phyloP scores from a whole-genome alignment of 2,797 vertebrate genomes.

The Pogonophryne albipinna region DNA sequence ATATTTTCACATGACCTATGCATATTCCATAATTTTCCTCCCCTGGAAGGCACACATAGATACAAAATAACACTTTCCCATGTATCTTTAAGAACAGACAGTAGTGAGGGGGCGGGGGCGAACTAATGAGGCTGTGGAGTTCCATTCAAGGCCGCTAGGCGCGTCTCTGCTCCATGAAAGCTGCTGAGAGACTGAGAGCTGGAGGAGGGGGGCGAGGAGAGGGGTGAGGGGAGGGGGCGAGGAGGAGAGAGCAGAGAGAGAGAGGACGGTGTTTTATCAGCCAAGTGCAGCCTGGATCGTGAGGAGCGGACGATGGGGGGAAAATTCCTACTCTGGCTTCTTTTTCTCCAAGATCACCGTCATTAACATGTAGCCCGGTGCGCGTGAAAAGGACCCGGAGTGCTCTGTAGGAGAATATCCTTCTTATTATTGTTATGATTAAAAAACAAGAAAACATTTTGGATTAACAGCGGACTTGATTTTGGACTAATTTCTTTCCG shows the following conservation, averaged over 20 bases:
- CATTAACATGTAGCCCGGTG: constrained; percentile 76
- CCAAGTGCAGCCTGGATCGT: constrained; percentile 87
- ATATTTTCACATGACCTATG: constrained; percentile 18
- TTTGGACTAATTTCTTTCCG: constrained; percentile 82
- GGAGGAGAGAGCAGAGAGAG: constrained; percentile 85
- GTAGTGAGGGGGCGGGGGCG: constrained; percentile 25
- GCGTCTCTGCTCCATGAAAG: constrained; percentile 94
- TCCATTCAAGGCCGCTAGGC: constrained; percentile 86
- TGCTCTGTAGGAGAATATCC: constrained; percentile 80
- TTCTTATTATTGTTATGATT: constrained; percentile 47
- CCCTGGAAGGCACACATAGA: too few species aligned
- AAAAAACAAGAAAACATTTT: constrained; percentile 52
- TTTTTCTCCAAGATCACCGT: constrained; percentile 65
- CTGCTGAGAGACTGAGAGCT: constrained; percentile 71
- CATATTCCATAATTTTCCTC: neutral
- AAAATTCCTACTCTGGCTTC: constrained; percentile 63
- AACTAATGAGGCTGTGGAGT: constrained; percentile 68
- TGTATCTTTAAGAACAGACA: constrained; percentile 78
- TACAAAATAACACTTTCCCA: neutral
- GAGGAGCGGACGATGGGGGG: constrained; percentile 80
- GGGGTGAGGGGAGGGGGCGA: too few species aligned
- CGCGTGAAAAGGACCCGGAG: constrained; percentile 76
- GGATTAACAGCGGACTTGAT: constrained; percentile 90
- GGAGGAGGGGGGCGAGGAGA: constrained; percentile 22
- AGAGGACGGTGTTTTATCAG: constrained; percentile 87